Percentiles rank a stretch among this genome's conserved stretches.
These are phyloP conservation scores for Diabrotica virgifera DNA, from an alignment of 1,140 invertebrate species.

Conservation along the genomic window DNA sequence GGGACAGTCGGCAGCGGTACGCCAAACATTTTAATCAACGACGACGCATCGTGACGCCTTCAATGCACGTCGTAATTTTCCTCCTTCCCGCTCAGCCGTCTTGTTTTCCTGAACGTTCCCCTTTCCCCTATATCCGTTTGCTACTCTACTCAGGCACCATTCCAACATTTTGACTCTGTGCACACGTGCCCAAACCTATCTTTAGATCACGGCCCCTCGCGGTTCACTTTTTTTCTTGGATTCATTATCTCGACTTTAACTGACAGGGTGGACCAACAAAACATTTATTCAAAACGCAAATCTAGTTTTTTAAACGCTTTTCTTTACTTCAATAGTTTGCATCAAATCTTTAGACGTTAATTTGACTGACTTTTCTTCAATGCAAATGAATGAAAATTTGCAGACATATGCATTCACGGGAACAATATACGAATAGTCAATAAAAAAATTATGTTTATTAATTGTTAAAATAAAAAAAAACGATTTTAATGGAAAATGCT, in stretches of 20 bases:
- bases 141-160: not conserved
- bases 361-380: too few species aligned
- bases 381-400: too few species aligned
- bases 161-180: slow-evolving; percentile 7
- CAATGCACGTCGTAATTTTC: slow-evolving; percentile 5
- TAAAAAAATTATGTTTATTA: too few species aligned
- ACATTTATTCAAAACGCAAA: not conserved
- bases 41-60: slow-evolving; percentile 14
- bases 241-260: slow-evolving; percentile 12
- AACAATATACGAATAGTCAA: too few species aligned
- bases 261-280: not conserved
- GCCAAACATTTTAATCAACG: slow-evolving; percentile 13
- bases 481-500: too few species aligned
- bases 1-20: slow-evolving; percentile 6
- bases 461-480: too few species aligned
- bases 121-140: not conserved
- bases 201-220: slow-evolving; percentile 18
- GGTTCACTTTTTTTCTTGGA: slow-evolving; percentile 12
- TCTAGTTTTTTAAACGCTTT: too few species aligned
- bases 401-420: too few species aligned
- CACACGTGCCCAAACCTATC: slow-evolving; percentile 21
- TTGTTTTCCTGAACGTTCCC: slow-evolving; percentile 4
- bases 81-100: not conserved
- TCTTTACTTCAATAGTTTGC: too few species aligned
- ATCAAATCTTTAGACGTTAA: too few species aligned